These are phyloP conservation scores for Aethes cnicana DNA, from an alignment of 2,888 invertebrate species.

Conservation along the genomic window DNA sequence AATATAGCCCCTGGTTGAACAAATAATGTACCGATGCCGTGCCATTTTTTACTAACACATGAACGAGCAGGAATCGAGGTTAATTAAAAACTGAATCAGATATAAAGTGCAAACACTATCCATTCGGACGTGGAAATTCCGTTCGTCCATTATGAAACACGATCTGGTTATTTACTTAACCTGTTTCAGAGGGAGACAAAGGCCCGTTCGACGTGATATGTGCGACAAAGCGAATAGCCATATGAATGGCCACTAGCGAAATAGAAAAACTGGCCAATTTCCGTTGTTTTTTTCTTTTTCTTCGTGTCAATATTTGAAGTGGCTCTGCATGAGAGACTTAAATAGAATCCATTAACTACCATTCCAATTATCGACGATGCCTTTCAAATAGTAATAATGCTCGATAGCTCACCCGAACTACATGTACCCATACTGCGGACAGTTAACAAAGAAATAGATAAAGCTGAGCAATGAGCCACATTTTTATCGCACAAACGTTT, in stretches of 20 bases:
- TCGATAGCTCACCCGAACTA: not conserved
- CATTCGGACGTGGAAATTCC: conserved; percentile 55
- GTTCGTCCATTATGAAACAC: conserved; percentile 58
- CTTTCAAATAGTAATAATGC: not conserved
- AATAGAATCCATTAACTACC: not conserved
- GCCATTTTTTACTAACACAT: conserved; percentile 31
- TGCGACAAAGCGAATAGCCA: conserved; percentile 58
- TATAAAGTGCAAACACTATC: conserved; percentile 61
- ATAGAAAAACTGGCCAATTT: conserved; percentile 50
- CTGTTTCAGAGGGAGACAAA: conserved; percentile 63
- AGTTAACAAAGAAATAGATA: conserved; percentile 12
- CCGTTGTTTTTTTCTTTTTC: conserved; percentile 40
- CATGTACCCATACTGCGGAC: no score
- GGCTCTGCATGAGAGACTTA: conserved; percentile 4
- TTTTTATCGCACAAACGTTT: no score
- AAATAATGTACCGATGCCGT: conserved; percentile 16
- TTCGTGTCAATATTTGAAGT: conserved; percentile 20
- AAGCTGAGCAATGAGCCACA: no score
- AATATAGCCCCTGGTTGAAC: no score
- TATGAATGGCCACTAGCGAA: conserved; percentile 56
- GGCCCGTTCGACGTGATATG: conserved; percentile 51
- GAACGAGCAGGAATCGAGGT: conserved; percentile 43
- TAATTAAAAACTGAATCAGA: conserved; percentile 66
- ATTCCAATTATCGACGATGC: conserved; percentile 3
- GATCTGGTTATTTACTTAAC: conserved; percentile 73